Conservation (phyloP, 2,113 vertebrate species). For the Anolis sagrei region DNA sequence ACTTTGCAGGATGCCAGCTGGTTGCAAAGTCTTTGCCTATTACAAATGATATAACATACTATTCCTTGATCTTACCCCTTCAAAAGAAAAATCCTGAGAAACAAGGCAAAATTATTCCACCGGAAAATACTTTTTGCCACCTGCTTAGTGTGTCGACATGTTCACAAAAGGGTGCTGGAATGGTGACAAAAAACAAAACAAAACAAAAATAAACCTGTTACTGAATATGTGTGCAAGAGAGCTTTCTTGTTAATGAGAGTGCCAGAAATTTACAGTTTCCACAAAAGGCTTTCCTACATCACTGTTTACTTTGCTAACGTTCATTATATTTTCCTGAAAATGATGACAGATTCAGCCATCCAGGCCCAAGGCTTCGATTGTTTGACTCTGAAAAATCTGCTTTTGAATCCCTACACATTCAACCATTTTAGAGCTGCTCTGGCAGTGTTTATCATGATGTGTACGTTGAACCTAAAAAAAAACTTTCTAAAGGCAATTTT, state of each 20-base stretch:
- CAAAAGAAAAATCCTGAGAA: conserved; percentile 4
- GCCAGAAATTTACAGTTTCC: not conserved
- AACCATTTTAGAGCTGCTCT: too few relatives aligned
- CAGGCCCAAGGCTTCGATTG: too few relatives aligned
- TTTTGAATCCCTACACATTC: too few relatives aligned
- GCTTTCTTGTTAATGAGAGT: not conserved
- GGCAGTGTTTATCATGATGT: too few relatives aligned
- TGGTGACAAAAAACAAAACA: not conserved
- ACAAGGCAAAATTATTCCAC: not conserved
- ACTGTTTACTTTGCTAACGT: not conserved
- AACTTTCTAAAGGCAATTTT: too few relatives aligned
- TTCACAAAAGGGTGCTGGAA: not conserved
- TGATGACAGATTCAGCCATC: too few relatives aligned
- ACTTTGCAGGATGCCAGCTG: conserved; percentile 21
- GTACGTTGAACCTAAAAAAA: too few relatives aligned
- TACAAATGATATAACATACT: conserved; percentile 49
- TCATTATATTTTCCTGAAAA: not conserved
- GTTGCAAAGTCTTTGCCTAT: conserved; percentile 42
- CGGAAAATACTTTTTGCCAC: not conserved
- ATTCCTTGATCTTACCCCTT: conserved; percentile 51
- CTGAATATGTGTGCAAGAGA: not conserved
- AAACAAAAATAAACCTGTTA: not conserved
- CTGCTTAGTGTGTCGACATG: not conserved
- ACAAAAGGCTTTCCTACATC: not conserved
- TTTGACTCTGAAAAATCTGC: too few relatives aligned